phyloP scores from a whole-genome alignment of 2,888 invertebrate genomes.

The Nineta flava region DNA sequence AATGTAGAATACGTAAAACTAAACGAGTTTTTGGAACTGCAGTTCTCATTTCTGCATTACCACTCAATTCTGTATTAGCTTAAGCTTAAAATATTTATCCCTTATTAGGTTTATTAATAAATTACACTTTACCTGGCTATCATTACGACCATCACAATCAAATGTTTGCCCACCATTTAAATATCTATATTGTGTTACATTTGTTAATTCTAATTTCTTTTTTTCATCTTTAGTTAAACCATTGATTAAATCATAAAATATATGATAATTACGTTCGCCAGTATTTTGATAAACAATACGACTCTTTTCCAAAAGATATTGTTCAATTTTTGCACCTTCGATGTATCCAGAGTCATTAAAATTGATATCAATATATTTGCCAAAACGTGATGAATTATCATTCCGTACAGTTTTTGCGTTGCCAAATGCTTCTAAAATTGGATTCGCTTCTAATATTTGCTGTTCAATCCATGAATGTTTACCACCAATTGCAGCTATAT shows the following conservation, averaged over 20 bases:
- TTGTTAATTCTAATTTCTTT: constrained; percentile 54
- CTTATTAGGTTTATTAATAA: too few species aligned
- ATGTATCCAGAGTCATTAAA: constrained; percentile 67
- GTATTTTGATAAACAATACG: constrained; percentile 77
- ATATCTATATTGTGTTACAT: constrained; percentile 62
- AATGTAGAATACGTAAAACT: too few species aligned
- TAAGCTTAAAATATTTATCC: too few species aligned
- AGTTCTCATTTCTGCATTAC: too few species aligned
- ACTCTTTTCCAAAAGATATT: constrained; percentile 89
- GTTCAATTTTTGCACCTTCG: constrained; percentile 87
- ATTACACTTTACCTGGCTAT: constrained; percentile 25
- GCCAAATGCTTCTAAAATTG: constrained; percentile 92
- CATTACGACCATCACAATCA: constrained; percentile 68
- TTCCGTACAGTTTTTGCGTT: constrained; percentile 93
- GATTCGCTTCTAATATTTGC: constrained; percentile 92
- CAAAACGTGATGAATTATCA: constrained; percentile 92
- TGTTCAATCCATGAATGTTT: constrained; percentile 97
- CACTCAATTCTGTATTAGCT: too few species aligned
- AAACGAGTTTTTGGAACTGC: too few species aligned
- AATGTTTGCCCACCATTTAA: constrained; percentile 63
- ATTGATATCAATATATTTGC: constrained; percentile 86
- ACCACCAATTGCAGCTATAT: constrained; percentile 82
- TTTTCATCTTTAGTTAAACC: constrained; percentile 71
- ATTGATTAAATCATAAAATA: constrained; percentile 81
- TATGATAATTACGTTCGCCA: constrained; percentile 89